Conservation (phyloP, 2,888 invertebrate genomes). For the Prenolepis imparis region DNA sequence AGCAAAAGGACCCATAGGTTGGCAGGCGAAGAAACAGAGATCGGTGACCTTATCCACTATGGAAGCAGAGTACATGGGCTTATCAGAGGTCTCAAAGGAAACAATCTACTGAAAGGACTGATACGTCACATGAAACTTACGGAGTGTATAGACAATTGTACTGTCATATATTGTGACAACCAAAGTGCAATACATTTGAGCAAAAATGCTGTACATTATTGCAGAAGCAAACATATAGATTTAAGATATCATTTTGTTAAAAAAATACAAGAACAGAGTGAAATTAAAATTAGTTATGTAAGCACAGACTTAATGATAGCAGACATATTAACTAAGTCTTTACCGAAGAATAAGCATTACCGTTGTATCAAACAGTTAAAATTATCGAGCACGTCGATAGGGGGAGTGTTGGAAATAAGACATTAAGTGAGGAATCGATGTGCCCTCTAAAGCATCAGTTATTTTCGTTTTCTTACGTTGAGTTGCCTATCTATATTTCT, state of each 20-base stretch:
- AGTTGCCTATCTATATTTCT: too few relatives aligned
- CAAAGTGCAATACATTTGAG: constrained; percentile 45
- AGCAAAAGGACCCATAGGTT: constrained; percentile 22
- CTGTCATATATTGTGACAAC: constrained; percentile 23
- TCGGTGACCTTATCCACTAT: constrained; percentile 47
- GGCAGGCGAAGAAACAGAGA: constrained; percentile 26
- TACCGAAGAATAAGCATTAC: not conserved
- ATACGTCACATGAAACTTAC: not conserved
- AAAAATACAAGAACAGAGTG: constrained; percentile 6
- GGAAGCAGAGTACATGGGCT: constrained; percentile 34
- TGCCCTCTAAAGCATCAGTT: too few relatives aligned
- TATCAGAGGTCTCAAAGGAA: constrained; percentile 6
- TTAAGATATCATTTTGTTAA: constrained; percentile 25
- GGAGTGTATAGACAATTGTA: not conserved
- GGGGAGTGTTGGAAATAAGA: too few relatives aligned
- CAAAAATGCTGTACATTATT: constrained; percentile 10
- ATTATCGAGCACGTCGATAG: too few relatives aligned
- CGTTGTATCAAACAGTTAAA: too few relatives aligned
- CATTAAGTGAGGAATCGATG: too few relatives aligned
- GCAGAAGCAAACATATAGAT: constrained; percentile 38
- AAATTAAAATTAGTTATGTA: constrained; percentile 3
- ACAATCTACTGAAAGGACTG: constrained; percentile 12
- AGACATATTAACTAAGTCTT: not conserved
- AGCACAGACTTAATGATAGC: not conserved
- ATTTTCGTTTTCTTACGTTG: too few relatives aligned